Conservation (phyloP, 92 coral and sea anemone species). For the Palythoa heliodiscus region DNA sequence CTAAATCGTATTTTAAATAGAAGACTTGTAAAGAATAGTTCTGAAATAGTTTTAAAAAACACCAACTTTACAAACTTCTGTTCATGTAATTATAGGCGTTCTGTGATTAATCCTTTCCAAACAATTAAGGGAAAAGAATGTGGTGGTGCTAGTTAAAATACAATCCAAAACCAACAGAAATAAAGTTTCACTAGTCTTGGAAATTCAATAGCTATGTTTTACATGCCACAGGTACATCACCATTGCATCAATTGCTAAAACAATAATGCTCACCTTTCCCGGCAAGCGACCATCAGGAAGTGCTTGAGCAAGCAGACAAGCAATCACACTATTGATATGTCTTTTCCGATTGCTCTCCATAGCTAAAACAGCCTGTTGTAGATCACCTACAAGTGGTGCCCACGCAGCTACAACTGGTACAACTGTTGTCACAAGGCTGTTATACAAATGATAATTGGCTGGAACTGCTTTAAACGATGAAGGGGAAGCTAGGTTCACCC, state of each 20-base stretch:
- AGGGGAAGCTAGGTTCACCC: constrained; percentile 96
- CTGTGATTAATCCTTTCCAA: too few species aligned
- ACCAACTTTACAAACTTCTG: too few species aligned
- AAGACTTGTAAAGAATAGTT: too few species aligned
- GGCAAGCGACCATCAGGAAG: constrained; percentile 93
- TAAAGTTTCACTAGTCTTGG: too few species aligned
- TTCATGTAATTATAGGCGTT: too few species aligned
- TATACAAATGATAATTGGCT: constrained; percentile 91
- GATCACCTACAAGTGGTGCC: constrained; percentile 81
- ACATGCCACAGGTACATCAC: too few species aligned
- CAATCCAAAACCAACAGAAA: too few species aligned
- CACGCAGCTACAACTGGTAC: constrained; percentile 94
- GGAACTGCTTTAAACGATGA: constrained; percentile 92
- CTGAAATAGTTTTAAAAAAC: too few species aligned
- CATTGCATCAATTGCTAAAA: background rate
- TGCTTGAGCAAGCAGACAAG: constrained; percentile 91
- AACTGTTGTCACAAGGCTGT: constrained; percentile 91
- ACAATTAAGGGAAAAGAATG: too few species aligned
- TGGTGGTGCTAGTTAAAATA: too few species aligned
- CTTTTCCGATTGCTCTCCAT: constrained; percentile 63
- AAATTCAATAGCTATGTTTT: too few species aligned
- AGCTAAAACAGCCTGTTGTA: constrained; percentile 50
- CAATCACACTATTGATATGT: constrained; percentile 73
- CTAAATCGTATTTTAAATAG: too few species aligned
- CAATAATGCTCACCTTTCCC: constrained; percentile 66